Evolutionary conservation across 1,140 invertebrate genomes (phyloP), one percentile per base, ranked within the genome.

Genomic region (Babylonia areolata): DNA sequence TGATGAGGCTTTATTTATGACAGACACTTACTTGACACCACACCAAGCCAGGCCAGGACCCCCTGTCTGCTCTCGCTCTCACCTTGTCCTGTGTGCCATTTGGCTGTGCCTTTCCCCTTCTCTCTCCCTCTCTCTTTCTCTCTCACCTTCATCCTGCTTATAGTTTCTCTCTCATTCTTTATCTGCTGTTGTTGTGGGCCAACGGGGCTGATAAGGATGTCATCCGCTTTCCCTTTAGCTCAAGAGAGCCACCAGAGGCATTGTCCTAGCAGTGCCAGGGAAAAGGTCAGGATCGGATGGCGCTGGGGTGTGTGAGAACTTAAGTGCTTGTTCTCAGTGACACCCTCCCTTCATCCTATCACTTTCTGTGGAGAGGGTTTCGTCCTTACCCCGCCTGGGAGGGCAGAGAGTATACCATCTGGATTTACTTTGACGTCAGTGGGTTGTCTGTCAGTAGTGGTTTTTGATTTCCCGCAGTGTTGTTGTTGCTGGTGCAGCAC

Each of bases 251-350:
- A 20, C 11, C n/a, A n/a, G 35, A 3, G 3, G 75, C 75, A 39
- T 39, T 78, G 35, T 78, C 15, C 35, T 78, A n/a, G 58, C 33
- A n/a, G 58, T 64, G 58, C 58, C 58, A 64, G 75, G 71, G 28
- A 78, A 78, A 37, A 35, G 35, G 11, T 20, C 17, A n/a, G 3
- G 35, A 3, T 12, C 3, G 35, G 35, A 78, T 78, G 35, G 23
- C 11, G 40, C 5, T 15, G 40, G 35, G 75, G 11, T 78, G 33
- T 78, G 11, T 78, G 35, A 15, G 15, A 12, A 39, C 40, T 12
- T 23, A 15, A 15, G 3, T 78, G 75, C 33, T 15, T 42, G 58
- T 9, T 64, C 17, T 64, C 58, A 9, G 58, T 64, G 58, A 64
- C 17, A 20, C 17, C 9, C 58, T 20, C 3, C 58, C 23, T 9